Conservation (phyloP, 2,888 invertebrate species). For the Cybosia mesomella region DNA sequence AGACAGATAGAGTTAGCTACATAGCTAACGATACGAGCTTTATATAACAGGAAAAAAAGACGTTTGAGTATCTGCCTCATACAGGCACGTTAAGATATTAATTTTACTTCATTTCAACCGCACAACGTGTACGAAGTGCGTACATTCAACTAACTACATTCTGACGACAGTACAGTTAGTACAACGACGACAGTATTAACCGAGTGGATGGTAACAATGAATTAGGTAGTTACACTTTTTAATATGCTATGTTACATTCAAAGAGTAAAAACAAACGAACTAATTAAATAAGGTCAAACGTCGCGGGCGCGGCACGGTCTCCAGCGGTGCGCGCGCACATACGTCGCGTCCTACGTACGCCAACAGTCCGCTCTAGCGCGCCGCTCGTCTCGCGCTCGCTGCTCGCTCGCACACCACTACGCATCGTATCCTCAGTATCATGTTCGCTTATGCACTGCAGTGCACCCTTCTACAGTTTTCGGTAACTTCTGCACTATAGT, state of each 20-base stretch:
- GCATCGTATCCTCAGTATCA: conserved; percentile 43
- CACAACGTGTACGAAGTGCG: conserved; percentile 4
- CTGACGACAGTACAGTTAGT: conserved; percentile 24
- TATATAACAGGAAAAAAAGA: conserved; percentile 48
- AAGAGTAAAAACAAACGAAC: conserved; percentile 85
- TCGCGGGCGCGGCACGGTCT: conserved; percentile 60
- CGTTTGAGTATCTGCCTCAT: conserved; percentile 22
- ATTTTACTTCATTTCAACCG: conserved; percentile 10
- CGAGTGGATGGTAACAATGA: conserved; percentile 77
- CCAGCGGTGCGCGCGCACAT: conserved; percentile 49
- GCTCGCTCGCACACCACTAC: conserved; percentile 51
- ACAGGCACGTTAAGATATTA: conserved; percentile 19
- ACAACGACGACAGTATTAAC: conserved; percentile 54
- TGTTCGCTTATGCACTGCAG: conserved; percentile 28
- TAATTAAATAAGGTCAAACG: conserved; percentile 87
- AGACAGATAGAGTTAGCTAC: conserved; percentile 65
- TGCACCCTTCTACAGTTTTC: conserved; percentile 25
- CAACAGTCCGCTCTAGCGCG: conserved; percentile 66
- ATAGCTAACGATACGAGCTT: conserved; percentile 55
- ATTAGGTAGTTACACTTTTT: conserved; percentile 80
- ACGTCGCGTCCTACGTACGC: conserved; percentile 59
- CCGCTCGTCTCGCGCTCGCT: conserved; percentile 59
- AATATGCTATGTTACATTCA: conserved; percentile 81
- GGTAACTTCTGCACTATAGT: conserved; percentile 32
- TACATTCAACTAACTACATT: conserved; percentile 14